Conservation (phyloP, 2,888 invertebrate species). For the Neoascia interrupta region DNA sequence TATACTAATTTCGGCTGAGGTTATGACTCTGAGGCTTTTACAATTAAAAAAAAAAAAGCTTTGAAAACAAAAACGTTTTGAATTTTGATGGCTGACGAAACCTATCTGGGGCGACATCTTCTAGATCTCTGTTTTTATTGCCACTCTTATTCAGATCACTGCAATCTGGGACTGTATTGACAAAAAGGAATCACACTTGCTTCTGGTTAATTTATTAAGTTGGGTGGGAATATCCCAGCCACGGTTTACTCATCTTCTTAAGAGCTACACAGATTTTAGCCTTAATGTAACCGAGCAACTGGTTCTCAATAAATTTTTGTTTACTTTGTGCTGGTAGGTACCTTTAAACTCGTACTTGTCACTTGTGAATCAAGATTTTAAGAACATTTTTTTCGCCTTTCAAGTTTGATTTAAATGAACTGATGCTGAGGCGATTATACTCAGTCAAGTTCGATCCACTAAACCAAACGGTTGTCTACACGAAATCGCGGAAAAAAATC, state of each 20-base stretch:
- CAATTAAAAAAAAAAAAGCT: no score
- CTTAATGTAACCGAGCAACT: slow-evolving; percentile 30
- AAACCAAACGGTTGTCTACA: not conserved
- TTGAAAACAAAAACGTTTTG: no score
- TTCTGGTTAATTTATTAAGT: slow-evolving; percentile 12
- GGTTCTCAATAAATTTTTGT: slow-evolving; percentile 36
- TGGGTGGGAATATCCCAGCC: slow-evolving; percentile 61
- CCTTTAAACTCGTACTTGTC: slow-evolving; percentile 52
- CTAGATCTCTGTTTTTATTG: no score
- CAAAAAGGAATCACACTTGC: slow-evolving; percentile 19
- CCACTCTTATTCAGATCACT: no score
- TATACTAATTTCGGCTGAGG: no score
- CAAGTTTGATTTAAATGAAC: slow-evolving; percentile 48
- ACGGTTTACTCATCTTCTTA: slow-evolving; percentile 20
- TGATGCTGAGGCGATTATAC: slow-evolving; percentile 12
- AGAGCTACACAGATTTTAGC: slow-evolving; percentile 1
- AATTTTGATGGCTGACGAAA: no score
- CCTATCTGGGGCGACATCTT: no score
- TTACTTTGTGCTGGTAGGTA: slow-evolving; percentile 20
- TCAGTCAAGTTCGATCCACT: slow-evolving; percentile 33
- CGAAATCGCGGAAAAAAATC: no score
- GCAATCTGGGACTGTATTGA: not conserved
- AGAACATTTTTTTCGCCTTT: no score
- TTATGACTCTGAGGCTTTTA: no score
- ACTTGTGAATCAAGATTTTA: slow-evolving; percentile 14